These are phyloP conservation scores for Penaeus monodon DNA, from an alignment of 2,888 invertebrate genomes.

Conservation along the genomic window DNA sequence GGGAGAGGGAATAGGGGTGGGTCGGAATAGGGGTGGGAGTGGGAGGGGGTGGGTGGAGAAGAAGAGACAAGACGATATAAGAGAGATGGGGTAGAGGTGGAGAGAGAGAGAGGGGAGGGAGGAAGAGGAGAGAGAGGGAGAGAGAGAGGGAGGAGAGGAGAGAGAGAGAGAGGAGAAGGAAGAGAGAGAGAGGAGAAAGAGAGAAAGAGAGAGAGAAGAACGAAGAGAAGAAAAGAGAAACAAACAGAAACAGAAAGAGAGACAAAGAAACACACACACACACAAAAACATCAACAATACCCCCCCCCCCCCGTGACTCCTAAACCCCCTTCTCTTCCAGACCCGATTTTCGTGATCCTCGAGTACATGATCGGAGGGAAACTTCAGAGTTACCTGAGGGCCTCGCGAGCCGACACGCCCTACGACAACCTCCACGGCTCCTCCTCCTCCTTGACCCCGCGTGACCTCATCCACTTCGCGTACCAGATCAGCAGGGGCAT, in stretches of 20 bases:
- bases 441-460: constrained; percentile 78
- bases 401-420: constrained; percentile 83
- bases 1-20: too few species aligned
- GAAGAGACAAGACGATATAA: too few species aligned
- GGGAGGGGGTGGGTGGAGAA: too few species aligned
- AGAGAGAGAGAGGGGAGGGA: too few species aligned
- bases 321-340: constrained; percentile 69
- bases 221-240: not conserved
- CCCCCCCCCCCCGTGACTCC: not conserved
- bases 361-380: constrained; percentile 91
- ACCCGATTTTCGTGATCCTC: constrained; percentile 91
- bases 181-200: not conserved
- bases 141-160: not conserved
- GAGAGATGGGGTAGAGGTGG: too few species aligned
- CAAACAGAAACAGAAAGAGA: too few species aligned
- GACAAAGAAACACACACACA: too few species aligned
- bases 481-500: constrained; percentile 92
- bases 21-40: too few species aligned
- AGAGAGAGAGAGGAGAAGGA: not conserved
- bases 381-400: constrained; percentile 87
- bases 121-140: too few species aligned
- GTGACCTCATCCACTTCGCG: constrained; percentile 89
- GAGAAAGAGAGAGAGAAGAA: not conserved
- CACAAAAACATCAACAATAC: too few species aligned
- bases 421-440: constrained; percentile 80